Conservation (phyloP, 2,113 vertebrate species). For the Suncus etruscus region DNA sequence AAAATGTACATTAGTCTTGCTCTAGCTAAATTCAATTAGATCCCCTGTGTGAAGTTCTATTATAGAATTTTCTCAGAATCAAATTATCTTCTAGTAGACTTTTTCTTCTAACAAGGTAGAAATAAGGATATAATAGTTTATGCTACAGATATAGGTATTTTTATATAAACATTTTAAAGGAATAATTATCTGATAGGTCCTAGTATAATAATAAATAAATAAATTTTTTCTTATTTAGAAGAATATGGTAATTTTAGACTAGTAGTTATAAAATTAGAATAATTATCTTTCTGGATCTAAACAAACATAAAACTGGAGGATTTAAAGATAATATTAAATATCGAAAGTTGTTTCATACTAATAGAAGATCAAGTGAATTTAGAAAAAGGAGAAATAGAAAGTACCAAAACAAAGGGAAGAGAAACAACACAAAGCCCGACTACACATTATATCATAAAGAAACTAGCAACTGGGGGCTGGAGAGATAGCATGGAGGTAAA, state of each 20-base stretch:
- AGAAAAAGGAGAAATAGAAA: not conserved
- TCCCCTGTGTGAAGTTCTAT: constrained; percentile 59
- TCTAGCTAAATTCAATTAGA: constrained; percentile 77
- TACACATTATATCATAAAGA: too few relatives aligned
- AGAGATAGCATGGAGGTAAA: too few relatives aligned
- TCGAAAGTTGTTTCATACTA: constrained; percentile 5
- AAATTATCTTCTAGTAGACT: constrained; percentile 69
- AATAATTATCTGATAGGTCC: not conserved
- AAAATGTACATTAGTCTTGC: constrained; percentile 61
- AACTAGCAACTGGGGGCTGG: too few relatives aligned
- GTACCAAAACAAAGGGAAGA: too few relatives aligned
- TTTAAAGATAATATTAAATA: constrained; percentile 31
- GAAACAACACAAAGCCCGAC: too few relatives aligned
- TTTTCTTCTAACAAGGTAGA: constrained; percentile 64
- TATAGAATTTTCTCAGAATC: constrained; percentile 56
- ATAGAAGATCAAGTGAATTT: not conserved
- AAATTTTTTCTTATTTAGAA: not conserved
- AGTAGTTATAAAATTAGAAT: not conserved
- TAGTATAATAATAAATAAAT: constrained; percentile 6
- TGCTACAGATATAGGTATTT: constrained; percentile 5
- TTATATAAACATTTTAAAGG: not conserved
- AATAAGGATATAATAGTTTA: constrained; percentile 38
- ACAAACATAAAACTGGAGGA: not conserved
- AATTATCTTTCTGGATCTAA: constrained; percentile 34
- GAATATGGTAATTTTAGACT: not conserved